A percentile compares a stretch with the other conserved stretches of the same genome.
These are phyloP conservation scores for Venturia canescens DNA, from an alignment of 1,140 invertebrate species.

Conservation along the genomic window DNA sequence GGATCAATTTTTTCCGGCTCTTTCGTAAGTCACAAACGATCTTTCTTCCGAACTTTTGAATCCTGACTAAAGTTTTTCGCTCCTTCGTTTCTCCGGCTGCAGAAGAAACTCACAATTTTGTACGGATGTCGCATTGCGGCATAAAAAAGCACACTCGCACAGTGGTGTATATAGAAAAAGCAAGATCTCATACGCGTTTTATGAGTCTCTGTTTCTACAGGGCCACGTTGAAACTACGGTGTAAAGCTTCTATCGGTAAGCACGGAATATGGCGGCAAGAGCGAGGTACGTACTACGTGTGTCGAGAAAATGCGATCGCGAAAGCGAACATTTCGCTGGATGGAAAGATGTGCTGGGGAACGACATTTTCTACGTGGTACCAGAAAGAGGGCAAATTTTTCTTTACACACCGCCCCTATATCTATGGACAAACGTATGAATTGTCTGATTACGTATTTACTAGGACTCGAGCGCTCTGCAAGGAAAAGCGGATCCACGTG, in stretches of 20 bases:
- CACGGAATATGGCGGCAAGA: conserved; percentile 50
- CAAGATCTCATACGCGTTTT: conserved; percentile 64
- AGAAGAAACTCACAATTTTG: conserved; percentile 45
- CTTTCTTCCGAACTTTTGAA: too few species aligned
- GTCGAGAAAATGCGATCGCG: conserved; percentile 43
- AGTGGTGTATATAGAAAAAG: neutral
- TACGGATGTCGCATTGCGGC: conserved; percentile 67
- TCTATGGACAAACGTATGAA: conserved; percentile 62
- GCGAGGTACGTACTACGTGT: conserved; percentile 40
- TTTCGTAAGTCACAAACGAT: too few species aligned
- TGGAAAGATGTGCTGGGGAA: conserved; percentile 44
- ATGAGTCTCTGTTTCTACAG: conserved; percentile 45
- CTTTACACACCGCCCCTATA: neutral
- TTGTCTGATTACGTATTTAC: conserved; percentile 77
- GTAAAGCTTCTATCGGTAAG: conserved; percentile 65
- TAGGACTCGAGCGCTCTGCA: conserved; percentile 69
- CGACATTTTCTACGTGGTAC: conserved; percentile 34
- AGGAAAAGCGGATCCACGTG: conserved; percentile 75
- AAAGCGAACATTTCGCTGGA: conserved; percentile 47
- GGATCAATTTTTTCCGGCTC: too few species aligned
- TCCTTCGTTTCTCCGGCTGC: too few species aligned
- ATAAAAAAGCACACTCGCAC: conserved; percentile 10
- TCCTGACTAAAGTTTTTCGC: too few species aligned
- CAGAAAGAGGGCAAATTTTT: conserved; percentile 44
- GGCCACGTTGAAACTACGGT: conserved; percentile 47